Percentiles rank a stretch among this genome's conserved stretches.
phyloP scores from a whole-genome alignment of 2,888 invertebrate species.

The Pteria penguin region DNA sequence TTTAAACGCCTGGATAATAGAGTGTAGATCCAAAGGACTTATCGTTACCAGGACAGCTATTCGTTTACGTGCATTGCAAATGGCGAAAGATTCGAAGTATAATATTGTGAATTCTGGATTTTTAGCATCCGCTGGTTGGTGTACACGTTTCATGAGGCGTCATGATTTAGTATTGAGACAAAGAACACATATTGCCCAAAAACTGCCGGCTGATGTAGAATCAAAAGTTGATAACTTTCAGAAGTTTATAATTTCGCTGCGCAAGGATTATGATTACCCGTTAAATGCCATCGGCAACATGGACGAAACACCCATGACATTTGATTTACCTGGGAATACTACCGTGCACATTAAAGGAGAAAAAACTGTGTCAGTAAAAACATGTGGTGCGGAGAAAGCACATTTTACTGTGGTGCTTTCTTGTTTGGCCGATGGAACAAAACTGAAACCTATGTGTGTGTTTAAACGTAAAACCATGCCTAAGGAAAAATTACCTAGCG shows the following conservation, averaged over 20 bases:
- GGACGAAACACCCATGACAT: conserved; percentile 28
- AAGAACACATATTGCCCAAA: conserved; percentile 13
- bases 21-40: background rate
- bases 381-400: conserved; percentile 41
- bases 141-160: conserved; percentile 4
- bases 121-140: conserved; percentile 4
- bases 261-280: conserved; percentile 5
- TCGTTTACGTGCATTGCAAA: too few species aligned
- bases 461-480: conserved; percentile 54
- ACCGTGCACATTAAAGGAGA: conserved; percentile 39
- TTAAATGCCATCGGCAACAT: conserved; percentile 35
- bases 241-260: conserved; percentile 8
- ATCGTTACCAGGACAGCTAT: background rate
- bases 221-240: background rate
- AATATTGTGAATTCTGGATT: conserved; percentile 3
- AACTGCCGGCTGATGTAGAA: conserved; percentile 13
- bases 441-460: conserved; percentile 47
- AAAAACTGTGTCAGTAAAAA: conserved; percentile 34
- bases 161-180: conserved; percentile 2
- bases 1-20: background rate
- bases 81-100: too few species aligned
- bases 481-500: too few species aligned
- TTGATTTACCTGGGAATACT: conserved; percentile 44
- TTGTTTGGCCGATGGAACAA: conserved; percentile 49
- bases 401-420: conserved; percentile 52